A percentile compares a stretch with the other conserved stretches of the same genome.
These are phyloP conservation scores for Nasonovia ribisnigri DNA, from an alignment of 2,888 invertebrate species.

Conservation along the genomic window DNA sequence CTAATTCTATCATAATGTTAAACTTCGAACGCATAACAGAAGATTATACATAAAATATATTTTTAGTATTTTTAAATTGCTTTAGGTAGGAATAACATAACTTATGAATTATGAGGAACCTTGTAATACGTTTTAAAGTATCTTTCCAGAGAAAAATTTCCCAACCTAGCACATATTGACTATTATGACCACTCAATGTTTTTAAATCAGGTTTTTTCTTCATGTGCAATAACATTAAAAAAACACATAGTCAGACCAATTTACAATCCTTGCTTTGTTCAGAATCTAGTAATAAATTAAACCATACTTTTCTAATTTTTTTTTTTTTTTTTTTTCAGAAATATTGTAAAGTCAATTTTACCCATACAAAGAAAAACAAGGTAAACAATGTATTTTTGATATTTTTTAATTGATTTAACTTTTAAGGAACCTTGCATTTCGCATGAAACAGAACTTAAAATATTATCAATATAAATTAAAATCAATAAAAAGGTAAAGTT, in stretches of 20 bases:
- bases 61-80: too few relatives aligned
- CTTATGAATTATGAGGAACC: background rate
- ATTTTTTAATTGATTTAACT: background rate
- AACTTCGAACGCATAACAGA: too few relatives aligned
- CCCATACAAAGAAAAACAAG: conserved; percentile 37
- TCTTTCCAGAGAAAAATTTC: background rate
- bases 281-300: background rate
- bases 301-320: background rate
- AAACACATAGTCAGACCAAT: too few relatives aligned
- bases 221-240: too few relatives aligned
- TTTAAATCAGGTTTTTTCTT: background rate
- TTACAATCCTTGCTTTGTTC: background rate
- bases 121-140: background rate
- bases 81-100: background rate
- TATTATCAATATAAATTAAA: too few relatives aligned
- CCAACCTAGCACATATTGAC: background rate
- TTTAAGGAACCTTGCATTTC: background rate
- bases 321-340: conserved; percentile 15
- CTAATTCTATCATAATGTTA: too few relatives aligned
- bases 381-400: background rate
- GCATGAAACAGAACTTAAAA: too few relatives aligned
- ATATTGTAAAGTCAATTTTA: background rate
- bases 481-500: too few relatives aligned
- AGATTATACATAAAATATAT: too few relatives aligned
- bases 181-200: background rate